Base-by-base conservation (phyloP, 2,113 vertebrate genomes). In the Eurystomus gularis region DNA sequence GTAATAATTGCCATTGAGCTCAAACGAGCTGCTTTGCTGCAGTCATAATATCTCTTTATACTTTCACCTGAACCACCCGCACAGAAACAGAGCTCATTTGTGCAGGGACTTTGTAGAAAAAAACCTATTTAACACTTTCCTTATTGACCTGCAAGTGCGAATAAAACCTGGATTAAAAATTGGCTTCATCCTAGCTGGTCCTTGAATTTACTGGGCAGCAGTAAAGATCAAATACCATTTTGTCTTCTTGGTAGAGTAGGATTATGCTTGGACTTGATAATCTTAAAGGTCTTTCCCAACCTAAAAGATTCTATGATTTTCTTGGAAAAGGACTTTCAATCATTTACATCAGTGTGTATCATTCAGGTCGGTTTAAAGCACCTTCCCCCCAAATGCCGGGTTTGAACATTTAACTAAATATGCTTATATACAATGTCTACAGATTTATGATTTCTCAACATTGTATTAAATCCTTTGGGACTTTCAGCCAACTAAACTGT, bases 321-420 rank as follows among this genome's bases (percentile, higher is more conserved):
- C 21, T 73, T 68, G 61, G 35, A 40, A 26, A 37, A 55, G 12
- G 20, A 7, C 39, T 58, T 66, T 11, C 33, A 44, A 0, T 86
- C 10, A 37, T 81, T 93, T 55, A 60, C 40, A n/a, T 86, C 23
- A 40, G 20, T 20, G 14, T n/a, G 1, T 15, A 9, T 83, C 70
- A 4, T 49, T 48, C 33, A 23, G 42, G 24, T 46, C 1, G 1
- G 31, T 70, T 68, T 76, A 40, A 86, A 80, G 16, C 35, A 9
- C 4, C 28, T 82, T 60, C 46, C 72, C 64, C 7, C 1, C 17
- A 77, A 80, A 58, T 61, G 61, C 76, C 89, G 60, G 33, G 19
- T 31, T 94, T 88, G 87, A 97, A 80, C 92, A 86, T 88, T 77
- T 64, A 40, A 54, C 15, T 40, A 65, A 90, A 77, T 51, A 21